Percentiles rank a stretch among this genome's conserved stretches.
Evolutionary conservation across 2,113 vertebrate species (phyloP).

Genomic region (Lepisosteus oculatus): DNA sequence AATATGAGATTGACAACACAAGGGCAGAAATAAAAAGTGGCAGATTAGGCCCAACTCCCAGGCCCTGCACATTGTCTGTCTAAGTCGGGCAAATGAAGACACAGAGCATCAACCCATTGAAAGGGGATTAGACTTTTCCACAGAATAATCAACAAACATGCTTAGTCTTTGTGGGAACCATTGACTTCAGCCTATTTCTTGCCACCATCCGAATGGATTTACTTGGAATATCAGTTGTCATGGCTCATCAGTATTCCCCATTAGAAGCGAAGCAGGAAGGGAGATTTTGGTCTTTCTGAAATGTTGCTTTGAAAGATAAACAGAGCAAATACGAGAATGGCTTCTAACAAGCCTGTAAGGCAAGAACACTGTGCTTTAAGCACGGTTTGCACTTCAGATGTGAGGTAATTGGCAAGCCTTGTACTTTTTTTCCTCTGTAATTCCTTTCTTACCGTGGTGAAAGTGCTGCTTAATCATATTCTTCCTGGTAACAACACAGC

Average conservation of each 20-base stretch:
- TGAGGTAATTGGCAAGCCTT: constrained; percentile 44
- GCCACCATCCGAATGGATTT: neutral
- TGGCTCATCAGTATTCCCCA: neutral
- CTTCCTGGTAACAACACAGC: constrained; percentile 37
- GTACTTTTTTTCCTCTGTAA: constrained; percentile 30
- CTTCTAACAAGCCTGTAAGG: neutral
- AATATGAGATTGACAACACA: constrained; percentile 39
- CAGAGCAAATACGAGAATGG: neutral
- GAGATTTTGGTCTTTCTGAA: neutral
- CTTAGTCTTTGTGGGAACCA: constrained; percentile 39
- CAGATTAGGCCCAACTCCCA: constrained; percentile 39
- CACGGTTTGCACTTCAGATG: constrained; percentile 12
- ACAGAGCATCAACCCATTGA: constrained; percentile 45
- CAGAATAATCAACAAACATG: constrained; percentile 45
- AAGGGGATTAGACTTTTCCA: constrained; percentile 51
- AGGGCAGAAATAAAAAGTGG: constrained; percentile 38
- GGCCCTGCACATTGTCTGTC: constrained; percentile 40
- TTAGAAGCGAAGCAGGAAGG: neutral
- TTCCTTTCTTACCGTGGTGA: constrained; percentile 24
- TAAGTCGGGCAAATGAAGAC: constrained; percentile 44
- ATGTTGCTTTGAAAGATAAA: constrained; percentile 11
- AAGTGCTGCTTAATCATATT: constrained; percentile 47
- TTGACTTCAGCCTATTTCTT: neutral
- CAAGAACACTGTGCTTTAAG: neutral
- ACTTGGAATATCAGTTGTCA: constrained; percentile 3